Conservation (phyloP, 1,140 invertebrate genomes). For the Globodera rostochiensis region DNA sequence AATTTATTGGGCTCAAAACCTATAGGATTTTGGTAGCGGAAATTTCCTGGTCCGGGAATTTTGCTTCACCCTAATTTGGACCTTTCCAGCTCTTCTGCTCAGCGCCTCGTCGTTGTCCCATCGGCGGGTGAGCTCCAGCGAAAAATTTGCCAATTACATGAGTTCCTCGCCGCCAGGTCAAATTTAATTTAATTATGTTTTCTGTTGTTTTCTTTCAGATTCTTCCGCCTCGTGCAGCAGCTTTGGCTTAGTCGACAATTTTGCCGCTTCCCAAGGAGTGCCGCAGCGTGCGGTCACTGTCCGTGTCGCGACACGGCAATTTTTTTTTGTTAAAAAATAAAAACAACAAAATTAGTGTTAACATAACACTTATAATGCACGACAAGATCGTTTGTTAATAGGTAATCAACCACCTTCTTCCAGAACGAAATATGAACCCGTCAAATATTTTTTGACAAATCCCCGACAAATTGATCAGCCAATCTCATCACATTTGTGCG, state of each 20-base stretch:
- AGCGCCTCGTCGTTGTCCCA: not conserved
- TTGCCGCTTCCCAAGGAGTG: not conserved
- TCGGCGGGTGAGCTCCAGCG: slow-evolving; percentile 7
- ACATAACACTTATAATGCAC: too few species aligned
- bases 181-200: not conserved
- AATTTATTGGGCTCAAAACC: too few species aligned
- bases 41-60: too few species aligned
- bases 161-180: slow-evolving; percentile 13
- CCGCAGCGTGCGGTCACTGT: not conserved
- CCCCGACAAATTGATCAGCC: not conserved
- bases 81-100: not conserved
- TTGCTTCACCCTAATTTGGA: too few species aligned
- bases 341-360: too few species aligned
- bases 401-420: too few species aligned
- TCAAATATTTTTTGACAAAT: not conserved
- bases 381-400: too few species aligned
- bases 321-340: not conserved
- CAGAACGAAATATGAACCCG: not conserved
- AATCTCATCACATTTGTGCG: not conserved
- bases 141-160: slow-evolving; percentile 34
- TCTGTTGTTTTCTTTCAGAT: too few species aligned
- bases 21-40: too few species aligned
- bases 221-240: too few species aligned
- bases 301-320: not conserved
- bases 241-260: not conserved